These are phyloP conservation scores for Paguma larvata DNA, from an alignment of 2,797 vertebrate genomes.

Conservation along the genomic window DNA sequence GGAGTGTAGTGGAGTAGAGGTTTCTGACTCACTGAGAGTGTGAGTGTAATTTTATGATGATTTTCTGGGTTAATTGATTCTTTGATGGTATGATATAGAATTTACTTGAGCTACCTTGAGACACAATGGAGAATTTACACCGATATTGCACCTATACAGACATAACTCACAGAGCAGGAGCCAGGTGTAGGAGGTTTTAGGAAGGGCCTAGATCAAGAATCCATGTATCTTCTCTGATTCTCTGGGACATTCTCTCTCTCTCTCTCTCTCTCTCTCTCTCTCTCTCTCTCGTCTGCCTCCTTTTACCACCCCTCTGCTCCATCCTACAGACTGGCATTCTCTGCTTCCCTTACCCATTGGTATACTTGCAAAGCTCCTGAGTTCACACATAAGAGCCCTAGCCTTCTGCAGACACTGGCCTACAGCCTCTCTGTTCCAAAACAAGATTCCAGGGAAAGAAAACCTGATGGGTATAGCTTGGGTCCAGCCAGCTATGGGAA, in stretches of 20 bases:
- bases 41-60: conserved; percentile 29
- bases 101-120: conserved; percentile 9
- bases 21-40: conserved; percentile 2
- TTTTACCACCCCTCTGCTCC: background rate
- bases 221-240: background rate
- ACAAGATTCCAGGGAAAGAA: background rate
- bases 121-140: background rate
- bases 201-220: background rate
- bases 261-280: background rate
- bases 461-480: background rate
- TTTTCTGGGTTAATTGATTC: conserved; percentile 17
- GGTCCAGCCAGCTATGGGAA: background rate
- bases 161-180: background rate
- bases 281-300: background rate
- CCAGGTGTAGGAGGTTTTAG: background rate
- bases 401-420: background rate
- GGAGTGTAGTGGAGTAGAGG: background rate
- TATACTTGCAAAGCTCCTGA: background rate
- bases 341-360: background rate
- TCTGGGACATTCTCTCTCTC: background rate
- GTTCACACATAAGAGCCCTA: background rate
- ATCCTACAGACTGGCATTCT: background rate
- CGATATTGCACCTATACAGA: background rate
- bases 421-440: background rate
- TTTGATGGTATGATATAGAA: background rate